phyloP scores from a whole-genome alignment of 2,888 invertebrate genomes.

The Meganola albula region DNA sequence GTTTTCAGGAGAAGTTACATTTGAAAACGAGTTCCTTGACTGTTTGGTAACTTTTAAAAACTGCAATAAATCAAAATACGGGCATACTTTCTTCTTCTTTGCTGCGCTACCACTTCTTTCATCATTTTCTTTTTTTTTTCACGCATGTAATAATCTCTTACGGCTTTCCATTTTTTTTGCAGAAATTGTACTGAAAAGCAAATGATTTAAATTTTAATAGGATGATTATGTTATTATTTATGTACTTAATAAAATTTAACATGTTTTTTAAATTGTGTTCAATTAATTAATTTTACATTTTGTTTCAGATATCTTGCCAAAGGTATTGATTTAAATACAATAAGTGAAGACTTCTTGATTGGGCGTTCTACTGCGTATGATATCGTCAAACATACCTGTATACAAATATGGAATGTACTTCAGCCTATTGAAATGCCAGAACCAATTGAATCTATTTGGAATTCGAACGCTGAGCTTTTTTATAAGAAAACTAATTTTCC shows the following conservation, averaged over 20 bases:
- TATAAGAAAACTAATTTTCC: conserved; percentile 7
- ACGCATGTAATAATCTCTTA: conserved; percentile 5
- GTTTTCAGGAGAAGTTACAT: conserved; percentile 7
- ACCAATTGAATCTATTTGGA: conserved; percentile 6
- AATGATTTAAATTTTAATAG: conserved; percentile 4
- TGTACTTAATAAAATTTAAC: conserved; percentile 5
- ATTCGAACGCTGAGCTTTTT: conserved; percentile 7
- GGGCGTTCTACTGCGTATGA: conserved; percentile 9
- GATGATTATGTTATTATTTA: conserved; percentile 1
- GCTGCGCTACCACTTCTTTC: conserved; percentile 9
- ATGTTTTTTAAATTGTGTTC: conserved; percentile 7
- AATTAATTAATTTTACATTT: conserved; percentile 7
- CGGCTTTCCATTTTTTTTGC: conserved; percentile 7
- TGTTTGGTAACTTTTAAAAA: conserved; percentile 8
- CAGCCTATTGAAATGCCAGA: conserved; percentile 8
- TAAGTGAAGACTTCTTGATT: conserved; percentile 10
- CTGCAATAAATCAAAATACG: conserved; percentile 10
- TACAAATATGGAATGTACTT: conserved; percentile 7
- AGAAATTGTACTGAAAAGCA: conserved; percentile 6
- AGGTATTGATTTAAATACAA: conserved; percentile 11
- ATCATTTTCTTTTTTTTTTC: conserved; percentile 6
- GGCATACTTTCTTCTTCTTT: conserved; percentile 8
- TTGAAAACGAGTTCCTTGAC: conserved; percentile 7
- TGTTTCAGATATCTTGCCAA: conserved; percentile 9
- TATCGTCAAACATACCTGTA: conserved; percentile 8